Evolutionary conservation across 2,113 vertebrate genomes (phyloP), one percentile per base, ranked within the genome.

Genomic region (Nettapus auritus): DNA sequence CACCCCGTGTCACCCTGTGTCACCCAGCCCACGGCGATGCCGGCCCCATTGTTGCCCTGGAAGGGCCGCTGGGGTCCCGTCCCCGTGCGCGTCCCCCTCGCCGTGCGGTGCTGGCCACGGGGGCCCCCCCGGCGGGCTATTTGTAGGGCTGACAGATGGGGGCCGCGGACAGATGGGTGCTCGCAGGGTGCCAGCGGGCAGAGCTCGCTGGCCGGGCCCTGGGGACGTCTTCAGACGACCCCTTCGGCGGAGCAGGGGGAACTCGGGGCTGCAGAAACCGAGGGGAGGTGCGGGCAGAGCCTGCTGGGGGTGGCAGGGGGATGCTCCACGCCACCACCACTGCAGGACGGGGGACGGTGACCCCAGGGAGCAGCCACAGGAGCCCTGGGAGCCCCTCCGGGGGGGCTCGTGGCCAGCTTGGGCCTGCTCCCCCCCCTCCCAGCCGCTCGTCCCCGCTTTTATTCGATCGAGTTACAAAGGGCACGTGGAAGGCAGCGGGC

Each of bases 211-310:
- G 31, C 11, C 4, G 9, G 7, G 25, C 1, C 25, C 7, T 19
- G 36, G 26, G 23, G 62, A 18, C 2, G 0, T 0, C 4, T n/a
- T n/a, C n/a, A n/a, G n/a, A n/a, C 52, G 23, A 40, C 16, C 21
- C 31, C 42, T 36, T 52, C 5, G 23, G 25, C 13, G 16, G 29
- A 22, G 44, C 36, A 20, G 19, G 11, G 46, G 20, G 46, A 10
- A 21, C 46, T 4, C 19, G 48, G 21, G 48, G 48, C 48, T 13
- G 38, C 20, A 44, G 31, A 9, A 13, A 80, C 29, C 31, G 22
- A 15, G 8, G 42, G 42, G 33, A 56, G 1, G 0, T 5, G 2
- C 1, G 6, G 48, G 31, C 21, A 20, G 33, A 29, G 8, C 36
- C 10, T 5, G 6, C 17, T 4, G 2, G 4, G 53, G 36, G 44